phyloP scores from a whole-genome alignment of 2,113 vertebrate species.

The Egretta garzetta region DNA sequence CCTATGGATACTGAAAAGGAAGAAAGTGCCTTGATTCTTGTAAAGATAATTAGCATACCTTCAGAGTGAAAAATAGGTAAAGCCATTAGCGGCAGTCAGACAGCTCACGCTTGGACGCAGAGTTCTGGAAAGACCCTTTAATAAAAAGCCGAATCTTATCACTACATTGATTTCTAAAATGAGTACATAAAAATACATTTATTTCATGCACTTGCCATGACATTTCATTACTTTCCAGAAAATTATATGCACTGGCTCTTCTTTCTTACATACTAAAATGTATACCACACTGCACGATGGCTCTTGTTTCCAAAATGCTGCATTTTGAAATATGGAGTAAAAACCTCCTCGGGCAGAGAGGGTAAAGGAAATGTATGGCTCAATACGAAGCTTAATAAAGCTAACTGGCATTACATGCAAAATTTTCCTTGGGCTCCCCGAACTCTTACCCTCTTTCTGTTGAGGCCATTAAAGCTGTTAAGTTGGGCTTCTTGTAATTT shows the following conservation, averaged over 20 bases:
- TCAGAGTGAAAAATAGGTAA: slow-evolving; percentile 1
- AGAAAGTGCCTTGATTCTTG: slow-evolving; percentile 7
- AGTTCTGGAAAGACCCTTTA: not conserved
- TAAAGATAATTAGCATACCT: slow-evolving; percentile 33
- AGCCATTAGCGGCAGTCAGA: not conserved
- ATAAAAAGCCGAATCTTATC: not conserved
- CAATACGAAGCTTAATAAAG: slow-evolving; percentile 33
- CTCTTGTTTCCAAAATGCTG: not conserved
- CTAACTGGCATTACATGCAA: slow-evolving; percentile 42
- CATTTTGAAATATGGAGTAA: not conserved
- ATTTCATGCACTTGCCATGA: slow-evolving; percentile 1
- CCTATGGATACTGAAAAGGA: slow-evolving; percentile 35
- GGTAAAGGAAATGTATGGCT: slow-evolving; percentile 30
- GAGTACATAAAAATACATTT: not conserved
- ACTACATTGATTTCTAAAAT: slow-evolving; percentile 24
- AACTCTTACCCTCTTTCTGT: slow-evolving; percentile 30
- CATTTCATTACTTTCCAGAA: slow-evolving; percentile 15
- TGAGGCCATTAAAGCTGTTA: not conserved
- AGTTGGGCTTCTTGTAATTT: slow-evolving; percentile 21
- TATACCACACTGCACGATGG: not conserved
- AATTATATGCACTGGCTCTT: not conserved
- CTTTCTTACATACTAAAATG: slow-evolving; percentile 20
- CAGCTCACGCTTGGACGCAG: not conserved
- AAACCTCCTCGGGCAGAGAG: slow-evolving; percentile 5
- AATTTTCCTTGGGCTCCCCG: not conserved